These are phyloP conservation scores for Gonocerus acuteangulatus DNA, from an alignment of 2,888 invertebrate genomes.

Conservation along the genomic window DNA sequence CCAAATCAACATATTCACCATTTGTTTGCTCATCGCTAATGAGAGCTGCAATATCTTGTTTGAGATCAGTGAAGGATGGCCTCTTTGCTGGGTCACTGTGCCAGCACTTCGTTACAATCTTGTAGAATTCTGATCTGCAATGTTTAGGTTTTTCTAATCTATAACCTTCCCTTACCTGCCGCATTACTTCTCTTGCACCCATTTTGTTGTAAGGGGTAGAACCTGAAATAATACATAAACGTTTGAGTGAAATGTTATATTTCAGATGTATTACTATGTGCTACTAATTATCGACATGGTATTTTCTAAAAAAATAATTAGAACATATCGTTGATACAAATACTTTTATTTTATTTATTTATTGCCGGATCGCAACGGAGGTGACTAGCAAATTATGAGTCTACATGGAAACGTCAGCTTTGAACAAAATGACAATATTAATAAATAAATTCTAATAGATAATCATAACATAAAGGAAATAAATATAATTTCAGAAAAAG, in stretches of 20 bases:
- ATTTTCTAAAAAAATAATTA: neutral
- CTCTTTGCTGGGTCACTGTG: slow-evolving; percentile 63
- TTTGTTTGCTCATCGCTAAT: slow-evolving; percentile 55
- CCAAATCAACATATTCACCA: slow-evolving; percentile 60
- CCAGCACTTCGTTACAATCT: slow-evolving; percentile 55
- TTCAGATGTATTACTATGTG: neutral
- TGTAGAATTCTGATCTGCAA: slow-evolving; percentile 63
- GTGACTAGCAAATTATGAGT: no score
- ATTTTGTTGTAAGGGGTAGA: slow-evolving; percentile 80
- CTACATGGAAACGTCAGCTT: no score
- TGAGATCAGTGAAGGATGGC: slow-evolving; percentile 60
- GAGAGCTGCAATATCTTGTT: slow-evolving; percentile 52
- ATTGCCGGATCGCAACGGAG: no score
- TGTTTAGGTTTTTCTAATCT: slow-evolving; percentile 70
- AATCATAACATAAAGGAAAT: no score
- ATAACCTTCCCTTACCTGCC: slow-evolving; percentile 68
- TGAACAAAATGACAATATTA: no score
- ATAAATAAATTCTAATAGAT: no score
- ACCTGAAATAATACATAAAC: slow-evolving; percentile 48
- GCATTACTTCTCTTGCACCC: slow-evolving; percentile 74
- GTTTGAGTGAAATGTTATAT: neutral
- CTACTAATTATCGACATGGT: no score
- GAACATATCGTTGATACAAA: no score
- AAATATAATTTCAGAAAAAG: no score
- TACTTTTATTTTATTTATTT: no score